Evolutionary conservation across 2,113 vertebrate species (phyloP).

Genomic region (Toxotes chatareus): DNA sequence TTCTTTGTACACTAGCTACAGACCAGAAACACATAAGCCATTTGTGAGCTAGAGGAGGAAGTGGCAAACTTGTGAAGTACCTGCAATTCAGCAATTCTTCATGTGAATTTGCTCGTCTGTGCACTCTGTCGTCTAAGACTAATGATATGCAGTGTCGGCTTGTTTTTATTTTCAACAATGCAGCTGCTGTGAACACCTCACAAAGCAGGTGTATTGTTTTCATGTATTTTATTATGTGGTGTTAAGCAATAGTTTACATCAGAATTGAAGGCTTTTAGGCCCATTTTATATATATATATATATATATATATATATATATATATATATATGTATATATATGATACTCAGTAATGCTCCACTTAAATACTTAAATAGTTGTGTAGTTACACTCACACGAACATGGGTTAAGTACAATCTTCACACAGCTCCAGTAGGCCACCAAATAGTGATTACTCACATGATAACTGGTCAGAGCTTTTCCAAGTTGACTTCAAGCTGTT

Average conservation of each 20-base stretch:
- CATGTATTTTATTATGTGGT: slow-evolving; percentile 12
- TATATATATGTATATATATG: too few relatives aligned
- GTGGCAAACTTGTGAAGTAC: slow-evolving; percentile 48
- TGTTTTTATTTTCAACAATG: slow-evolving; percentile 68
- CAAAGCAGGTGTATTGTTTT: slow-evolving; percentile 61
- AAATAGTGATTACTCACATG: too few relatives aligned
- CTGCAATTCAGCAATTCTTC: slow-evolving; percentile 58
- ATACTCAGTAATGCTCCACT: not conserved
- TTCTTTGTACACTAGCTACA: slow-evolving; percentile 37
- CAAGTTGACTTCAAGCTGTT: not conserved
- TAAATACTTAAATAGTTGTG: not conserved
- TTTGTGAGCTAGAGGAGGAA: slow-evolving; percentile 54
- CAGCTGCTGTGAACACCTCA: slow-evolving; percentile 46
- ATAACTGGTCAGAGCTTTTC: too few relatives aligned
- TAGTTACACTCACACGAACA: not conserved
- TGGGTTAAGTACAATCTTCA: not conserved
- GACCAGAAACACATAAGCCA: slow-evolving; percentile 55
- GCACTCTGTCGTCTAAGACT: slow-evolving; percentile 49
- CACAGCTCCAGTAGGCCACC: not conserved
- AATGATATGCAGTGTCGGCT: slow-evolving; percentile 49
- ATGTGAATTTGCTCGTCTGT: slow-evolving; percentile 58
- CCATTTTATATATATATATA: not conserved
- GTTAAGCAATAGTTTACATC: not conserved
- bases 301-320: not conserved
- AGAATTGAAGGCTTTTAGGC: not conserved